These are phyloP conservation scores for Haemorhous mexicanus DNA, from an alignment of 2,113 vertebrate species.

Conservation along the genomic window DNA sequence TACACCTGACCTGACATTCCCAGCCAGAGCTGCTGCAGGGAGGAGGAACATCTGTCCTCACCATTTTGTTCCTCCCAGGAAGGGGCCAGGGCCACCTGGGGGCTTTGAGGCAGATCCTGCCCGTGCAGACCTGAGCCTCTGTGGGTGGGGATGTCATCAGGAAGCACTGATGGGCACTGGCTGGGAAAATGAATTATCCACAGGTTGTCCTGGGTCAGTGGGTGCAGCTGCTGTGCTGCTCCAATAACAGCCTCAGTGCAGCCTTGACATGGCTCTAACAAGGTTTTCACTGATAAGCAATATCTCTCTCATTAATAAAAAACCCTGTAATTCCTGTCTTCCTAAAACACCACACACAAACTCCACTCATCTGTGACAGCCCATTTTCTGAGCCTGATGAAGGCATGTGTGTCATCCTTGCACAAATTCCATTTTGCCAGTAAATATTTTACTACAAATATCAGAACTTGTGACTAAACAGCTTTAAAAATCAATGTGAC, in stretches of 20 bases:
- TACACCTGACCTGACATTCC: rapidly evolving
- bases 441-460: neutral
- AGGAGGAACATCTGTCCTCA: neutral
- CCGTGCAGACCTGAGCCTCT: neutral
- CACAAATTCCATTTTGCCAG: neutral
- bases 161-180: neutral
- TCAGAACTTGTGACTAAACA: neutral
- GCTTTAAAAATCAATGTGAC: neutral
- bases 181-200: neutral
- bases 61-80: rapidly evolving
- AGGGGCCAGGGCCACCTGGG: neutral
- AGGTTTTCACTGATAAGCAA: neutral
- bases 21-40: neutral
- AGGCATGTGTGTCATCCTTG: neutral
- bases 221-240: neutral
- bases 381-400: neutral
- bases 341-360: neutral
- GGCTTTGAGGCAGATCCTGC: neutral
- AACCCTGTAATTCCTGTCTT: neutral
- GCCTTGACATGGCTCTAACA: rapidly evolving
- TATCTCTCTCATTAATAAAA: neutral
- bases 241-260: neutral
- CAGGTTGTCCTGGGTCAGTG: neutral
- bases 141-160: rapidly evolving
- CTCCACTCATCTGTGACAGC: neutral